Conservation (phyloP, 2,797 vertebrate genomes). For the Nothura maculosa region DNA sequence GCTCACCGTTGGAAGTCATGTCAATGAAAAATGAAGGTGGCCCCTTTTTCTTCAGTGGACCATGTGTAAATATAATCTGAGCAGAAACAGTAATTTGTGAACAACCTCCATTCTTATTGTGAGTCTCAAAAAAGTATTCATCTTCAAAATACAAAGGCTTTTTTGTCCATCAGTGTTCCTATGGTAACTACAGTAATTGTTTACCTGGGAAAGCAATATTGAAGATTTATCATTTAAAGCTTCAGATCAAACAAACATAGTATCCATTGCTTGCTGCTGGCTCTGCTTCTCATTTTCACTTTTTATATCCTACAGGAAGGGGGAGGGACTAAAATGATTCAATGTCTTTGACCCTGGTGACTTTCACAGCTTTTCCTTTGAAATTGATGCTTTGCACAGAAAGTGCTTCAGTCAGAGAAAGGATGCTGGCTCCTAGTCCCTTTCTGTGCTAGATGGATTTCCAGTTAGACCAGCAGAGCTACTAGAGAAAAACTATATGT, state of each 20-base stretch:
- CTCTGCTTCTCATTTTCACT: not conserved
- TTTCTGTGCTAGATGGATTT: constrained; percentile 19
- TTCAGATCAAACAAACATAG: not conserved
- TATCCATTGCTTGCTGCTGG: not conserved
- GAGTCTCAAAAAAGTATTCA: not conserved
- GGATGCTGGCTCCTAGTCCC: not conserved
- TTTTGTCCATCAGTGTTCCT: not conserved
- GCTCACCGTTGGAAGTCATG: not conserved
- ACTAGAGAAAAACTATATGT: not conserved
- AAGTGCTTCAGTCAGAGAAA: not conserved
- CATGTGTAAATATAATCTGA: not conserved
- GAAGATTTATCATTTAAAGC: not conserved
- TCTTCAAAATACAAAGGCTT: constrained; percentile 8
- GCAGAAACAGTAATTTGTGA: not conserved
- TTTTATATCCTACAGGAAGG: not conserved
- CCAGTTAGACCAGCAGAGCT: constrained; percentile 2
- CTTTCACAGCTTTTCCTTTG: not conserved
- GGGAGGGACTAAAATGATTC: not conserved
- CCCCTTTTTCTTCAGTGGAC: not conserved
- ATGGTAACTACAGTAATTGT: constrained; percentile 34
- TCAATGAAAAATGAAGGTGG: not conserved
- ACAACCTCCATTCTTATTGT: not conserved
- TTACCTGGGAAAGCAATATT: not conserved
- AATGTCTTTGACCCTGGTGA: not conserved
- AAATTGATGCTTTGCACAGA: not conserved